Base-by-base conservation (phyloP, 2,888 invertebrate species). In the Drosophila cognata region DNA sequence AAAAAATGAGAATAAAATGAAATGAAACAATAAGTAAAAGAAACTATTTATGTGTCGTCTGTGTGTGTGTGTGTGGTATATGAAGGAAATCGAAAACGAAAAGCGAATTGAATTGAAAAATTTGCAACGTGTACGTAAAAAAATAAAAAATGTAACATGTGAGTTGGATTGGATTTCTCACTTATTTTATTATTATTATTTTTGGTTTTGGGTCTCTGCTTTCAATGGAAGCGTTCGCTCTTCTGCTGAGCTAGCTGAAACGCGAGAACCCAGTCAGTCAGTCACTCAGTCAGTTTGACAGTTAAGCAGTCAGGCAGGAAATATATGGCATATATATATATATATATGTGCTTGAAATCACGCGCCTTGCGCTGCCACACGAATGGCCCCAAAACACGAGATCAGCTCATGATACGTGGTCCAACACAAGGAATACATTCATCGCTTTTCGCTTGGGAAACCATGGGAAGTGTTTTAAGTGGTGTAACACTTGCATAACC, bases 191-290 rank as follows among this genome's bases (percentile, higher is more conserved):
- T 46, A 2, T 13, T 7, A 4, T 7, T 6, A 4, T 21, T 43
- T 6, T 43, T n/a, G 18, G 38, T 38, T 38, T 63, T 64, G 52
- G 43, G 61, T 35, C 31, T 84, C 77, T 79, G 74, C 80, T 85
- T 84, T 84, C 85, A 83, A 82, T 84, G 83, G 82, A 73, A 81
- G 50, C 70, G 65, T 60, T 77, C 68, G 63, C 62, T 50, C 43
- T 74, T 71, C 69, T 63, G 81, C 82, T 84, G 79, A 79, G 82
- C 71, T 73, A 50, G 33, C 21, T 81, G 79, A 76, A 84, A 84
- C 70, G 69, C 69, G 72, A 78, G 38, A 13, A 29, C 35, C 69
- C 59, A 41, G 57, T 41, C 16, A 56, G 28, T 16, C n/a, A 41
- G 36, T 13, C 35, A 35, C 7, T 36, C 11, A 41, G 43, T 46